Percentiles rank a stretch among this genome's conserved stretches.
Conservation (phyloP, 1,140 invertebrate genomes). For the Drosophila parabipectinata region DNA sequence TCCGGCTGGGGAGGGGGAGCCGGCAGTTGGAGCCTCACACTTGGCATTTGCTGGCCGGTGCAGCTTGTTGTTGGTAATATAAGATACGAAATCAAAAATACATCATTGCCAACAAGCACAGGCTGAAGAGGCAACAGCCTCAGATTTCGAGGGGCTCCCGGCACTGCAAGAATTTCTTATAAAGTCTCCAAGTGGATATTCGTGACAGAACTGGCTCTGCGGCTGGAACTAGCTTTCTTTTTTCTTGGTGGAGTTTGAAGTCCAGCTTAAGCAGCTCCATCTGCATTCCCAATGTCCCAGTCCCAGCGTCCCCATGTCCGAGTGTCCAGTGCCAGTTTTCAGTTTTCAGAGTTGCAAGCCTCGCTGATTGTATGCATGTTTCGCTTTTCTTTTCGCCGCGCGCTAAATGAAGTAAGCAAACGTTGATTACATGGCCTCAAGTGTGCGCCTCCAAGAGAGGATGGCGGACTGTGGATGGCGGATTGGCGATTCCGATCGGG, state of each 20-base stretch:
- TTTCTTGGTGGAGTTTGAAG: conserved; percentile 14
- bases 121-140: conserved; percentile 39
- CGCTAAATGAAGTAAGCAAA: conserved; percentile 83
- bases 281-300: conserved; percentile 39
- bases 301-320: background rate
- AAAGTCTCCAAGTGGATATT: background rate
- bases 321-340: conserved; percentile 7
- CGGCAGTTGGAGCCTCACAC: conserved; percentile 57
- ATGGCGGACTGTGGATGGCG: conserved; percentile 12
- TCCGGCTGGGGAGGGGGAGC: background rate
- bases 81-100: conserved; percentile 83
- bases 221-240: background rate
- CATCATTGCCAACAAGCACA: conserved; percentile 80
- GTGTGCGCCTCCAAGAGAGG: conserved; percentile 65
- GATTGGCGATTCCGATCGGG: conserved; percentile 1
- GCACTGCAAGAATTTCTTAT: conserved; percentile 6
- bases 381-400: conserved; percentile 80
- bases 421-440: conserved; percentile 83
- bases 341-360: conserved; percentile 33
- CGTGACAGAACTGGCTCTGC: background rate
- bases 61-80: conserved; percentile 79
- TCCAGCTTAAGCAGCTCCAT: conserved; percentile 55
- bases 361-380: conserved; percentile 79
- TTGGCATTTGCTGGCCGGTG: conserved; percentile 53
- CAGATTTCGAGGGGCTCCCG: conserved; percentile 20